Conservation (phyloP, 2,888 invertebrate genomes). For the Philereme vetulata region DNA sequence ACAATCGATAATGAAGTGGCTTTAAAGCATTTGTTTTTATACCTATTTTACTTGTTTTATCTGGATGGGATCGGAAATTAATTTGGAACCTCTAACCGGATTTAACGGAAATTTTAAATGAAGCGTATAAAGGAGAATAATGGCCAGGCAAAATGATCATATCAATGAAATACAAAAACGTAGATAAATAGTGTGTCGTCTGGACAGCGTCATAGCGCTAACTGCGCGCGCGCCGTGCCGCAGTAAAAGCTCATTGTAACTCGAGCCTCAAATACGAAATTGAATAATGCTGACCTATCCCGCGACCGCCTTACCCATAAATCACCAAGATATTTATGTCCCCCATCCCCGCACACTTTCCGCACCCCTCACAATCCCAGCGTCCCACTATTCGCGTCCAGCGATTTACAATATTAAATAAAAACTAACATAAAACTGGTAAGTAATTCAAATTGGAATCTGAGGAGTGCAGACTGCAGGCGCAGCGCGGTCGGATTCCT, state of each 20-base stretch:
- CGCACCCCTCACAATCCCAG: slow-evolving; percentile 55
- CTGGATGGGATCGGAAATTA: slow-evolving; percentile 10
- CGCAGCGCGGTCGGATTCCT: slow-evolving; percentile 65
- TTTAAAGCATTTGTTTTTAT: slow-evolving; percentile 71
- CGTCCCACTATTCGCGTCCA: slow-evolving; percentile 74
- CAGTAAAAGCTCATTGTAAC: slow-evolving; percentile 83
- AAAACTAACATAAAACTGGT: slow-evolving; percentile 79
- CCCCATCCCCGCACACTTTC: slow-evolving; percentile 64
- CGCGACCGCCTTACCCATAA: slow-evolving; percentile 81
- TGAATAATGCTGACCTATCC: slow-evolving; percentile 85
- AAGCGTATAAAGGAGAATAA: slow-evolving; percentile 5
- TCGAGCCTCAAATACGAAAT: slow-evolving; percentile 83
- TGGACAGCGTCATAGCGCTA: slow-evolving; percentile 71
- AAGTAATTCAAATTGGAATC: slow-evolving; percentile 80
- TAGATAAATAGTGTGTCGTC: slow-evolving; percentile 63
- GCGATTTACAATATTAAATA: slow-evolving; percentile 81
- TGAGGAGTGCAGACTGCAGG: slow-evolving; percentile 58
- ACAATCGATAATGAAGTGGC: slow-evolving; percentile 81
- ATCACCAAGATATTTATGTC: slow-evolving; percentile 84
- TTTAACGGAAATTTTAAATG: slow-evolving; percentile 12
- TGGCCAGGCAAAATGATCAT: slow-evolving; percentile 17
- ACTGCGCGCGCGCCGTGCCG: slow-evolving; percentile 73
- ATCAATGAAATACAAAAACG: slow-evolving; percentile 48
- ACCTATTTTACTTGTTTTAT: slow-evolving; percentile 40
- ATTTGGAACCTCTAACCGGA: slow-evolving; percentile 10